Evolutionary conservation across 2,113 vertebrate genomes (phyloP), one percentile per base, ranked within the genome.

Genomic region (Sardina pilchardus): DNA sequence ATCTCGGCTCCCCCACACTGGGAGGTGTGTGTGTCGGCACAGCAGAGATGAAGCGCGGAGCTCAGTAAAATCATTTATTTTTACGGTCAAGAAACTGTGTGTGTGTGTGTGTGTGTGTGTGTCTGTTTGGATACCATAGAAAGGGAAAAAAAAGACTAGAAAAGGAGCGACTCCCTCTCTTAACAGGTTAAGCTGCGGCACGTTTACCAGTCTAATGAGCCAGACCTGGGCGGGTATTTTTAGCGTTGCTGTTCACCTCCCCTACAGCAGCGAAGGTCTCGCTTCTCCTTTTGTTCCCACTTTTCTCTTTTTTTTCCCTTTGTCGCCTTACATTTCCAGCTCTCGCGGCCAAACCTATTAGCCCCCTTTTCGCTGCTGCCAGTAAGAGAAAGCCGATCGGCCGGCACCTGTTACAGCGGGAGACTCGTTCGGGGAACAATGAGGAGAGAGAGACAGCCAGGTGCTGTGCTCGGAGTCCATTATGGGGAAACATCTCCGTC

Each of bases 401-500:
- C 83, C 26, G 71, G 53, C 85, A 81, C 89, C 89, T 86, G 85
- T 83, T 86, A 82, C 59, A 83, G 43, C 81, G 43, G 43, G 82
- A 67, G 59, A 50, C 75, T 87, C 75, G 71, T 86, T 89, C 81
- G 75, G 50, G 83, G 48, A 85, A 86, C 85, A 86, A 78, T 16
- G n/a, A n/a, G n/a, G n/a, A 36, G 34, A 78, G 71, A 34, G 4
- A 34, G 34, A 78, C 50, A 85, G 67, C 26, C 1, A 45, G 71
- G 53, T 83, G 45, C 48, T 85, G 56, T 21, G n/a, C 83, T 82
- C 63, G 84, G 82, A 71, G 80, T 48, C 71, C 84, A 50, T 81
- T 44, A 44, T 50, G 84, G 83, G 81, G 81, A 86, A 84, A 82
- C 85, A 53, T 50, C 78, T 82, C 83, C 6, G 30, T 81, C 24